Evolutionary conservation across 2,888 invertebrate genomes (phyloP), one percentile per base, ranked within the genome.

Genomic region (Embidobia sp.): DNA sequence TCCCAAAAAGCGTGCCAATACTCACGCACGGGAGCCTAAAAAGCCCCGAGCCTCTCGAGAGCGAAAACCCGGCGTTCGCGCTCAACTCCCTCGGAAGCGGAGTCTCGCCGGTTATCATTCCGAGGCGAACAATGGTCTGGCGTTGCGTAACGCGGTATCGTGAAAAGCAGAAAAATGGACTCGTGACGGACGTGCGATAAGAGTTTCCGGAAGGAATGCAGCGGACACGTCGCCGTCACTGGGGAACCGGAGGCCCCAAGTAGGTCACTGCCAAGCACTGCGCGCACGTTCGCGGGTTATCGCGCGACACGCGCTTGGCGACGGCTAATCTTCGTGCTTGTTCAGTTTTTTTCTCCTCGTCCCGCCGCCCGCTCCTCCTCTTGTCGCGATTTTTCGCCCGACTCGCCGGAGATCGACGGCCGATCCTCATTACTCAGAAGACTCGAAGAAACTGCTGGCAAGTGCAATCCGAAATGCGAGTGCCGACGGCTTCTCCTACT

Each of bases 241-340:
- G 76, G 79, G 63, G 74, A 82, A 81, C 81, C 82, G 82, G 79
- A 79, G 80, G 69, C 80, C 80, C 79, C 77, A 85, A 86, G 79
- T 86, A 77, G 87, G 87, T 86, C 87, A 87, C 85, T 87, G 84
- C 85, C 86, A 79, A 80, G 79, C 74, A 78, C 69, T 73, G 77
- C 69, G 77, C 69, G 55, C 74, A 55, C 55, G 53, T 19, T 10
- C 35, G 22, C 64, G 33, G 59, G n/a, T n/a, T 33, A 31, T 42
- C 53, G 46, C 61, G 57, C 42, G 49, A 75, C 48, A 37, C 53
- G 26, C 48, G 55, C 53, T 13, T 11, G 37, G 18, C 44, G 42
- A 15, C 59, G 19, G 44, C 33, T 33, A 33, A 33, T 33, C 35
- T 53, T n/a, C n/a, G n/a, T n/a, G n/a, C n/a, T n/a, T n/a, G n/a